Evolutionary conservation across 2,888 invertebrate species (phyloP), one percentile per base, ranked within the genome.

Genomic region (Nomada fabriciana): DNA sequence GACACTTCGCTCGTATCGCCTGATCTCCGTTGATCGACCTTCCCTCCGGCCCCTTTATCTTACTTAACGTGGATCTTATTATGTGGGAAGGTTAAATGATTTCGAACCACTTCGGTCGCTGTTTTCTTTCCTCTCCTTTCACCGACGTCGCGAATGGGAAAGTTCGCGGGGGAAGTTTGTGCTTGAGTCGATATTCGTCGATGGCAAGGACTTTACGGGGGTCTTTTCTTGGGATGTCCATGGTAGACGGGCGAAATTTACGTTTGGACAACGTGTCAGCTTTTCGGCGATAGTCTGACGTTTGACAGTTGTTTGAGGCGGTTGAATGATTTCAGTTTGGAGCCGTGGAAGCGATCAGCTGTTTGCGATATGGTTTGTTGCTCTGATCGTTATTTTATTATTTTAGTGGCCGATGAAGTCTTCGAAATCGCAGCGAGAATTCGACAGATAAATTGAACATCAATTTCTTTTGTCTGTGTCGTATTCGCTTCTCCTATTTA

Each of bases 1-100:
- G 93, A 93, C 91, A 91, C 93, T 92, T 89, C 89, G 90, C 92
- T 91, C 91, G 90, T 91, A 91, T 91, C 89, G 80, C 86, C 82
- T 74, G 88, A 87, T 88, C 86, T 86, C 86, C 50, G 75, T 86
- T 61, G 80, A 88, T 88, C 83, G 76, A 60, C 50, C 60, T 69
- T 76, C 77, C 68, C 47, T 13, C 47, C 55, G 63, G 55, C 63
- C 84, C 80, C 76, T 86, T 88, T 76, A 86, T 88, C 84, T 88
- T 81, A 57, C 73, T 59, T 76, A 70, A 73, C 71, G 76, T 81
- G 75, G 84, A 71, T 84, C 84, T 86, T 80, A 88, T 86, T 88
- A 77, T 71, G 53, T 18, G 36, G 61, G 77, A 63, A 80, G 76
- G 77, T 80, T 84, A 84, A 84, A 84, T 77, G 84, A 74, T 84